Evolutionary conservation across 2,888 invertebrate species (phyloP), one percentile per base, ranked within the genome.

Genomic region (Graphium colonna): DNA sequence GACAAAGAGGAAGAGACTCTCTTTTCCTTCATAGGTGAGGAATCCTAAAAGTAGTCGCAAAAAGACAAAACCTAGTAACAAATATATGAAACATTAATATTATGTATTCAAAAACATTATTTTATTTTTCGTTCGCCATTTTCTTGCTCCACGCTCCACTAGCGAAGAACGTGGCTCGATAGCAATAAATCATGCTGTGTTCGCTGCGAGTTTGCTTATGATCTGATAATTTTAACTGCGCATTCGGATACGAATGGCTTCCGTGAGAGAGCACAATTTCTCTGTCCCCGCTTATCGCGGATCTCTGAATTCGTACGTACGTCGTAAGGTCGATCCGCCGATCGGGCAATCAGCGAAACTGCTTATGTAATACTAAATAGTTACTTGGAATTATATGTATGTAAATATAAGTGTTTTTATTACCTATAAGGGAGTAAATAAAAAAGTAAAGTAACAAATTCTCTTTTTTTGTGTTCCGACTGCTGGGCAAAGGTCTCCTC

Each of bases 201-300:
- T 58, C 52, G 48, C 31, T 56, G 55, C 59, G 13, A 12, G 21
- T 67, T 63, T 52, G 57, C 47, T 63, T 66, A 56, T 65, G 66
- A 79, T 79, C 73, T 62, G 77, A 77, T 78, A 69, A 67, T 68
- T 63, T 64, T 71, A 62, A 61, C 62, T 57, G 55, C 57, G 28
- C 26, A 57, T 57, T 49, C 46, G 53, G 59, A 55, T 62, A 49
- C 55, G 50, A 56, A 56, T 48, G 59, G 60, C 52, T 77, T 77
- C 68, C 84, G 83, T 85, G 83, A 71, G 71, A 56, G 52, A 65
- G 49, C 59, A 63, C 78, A 68, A 79, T 83, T 77, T 62, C 52
- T 74, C 63, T 66, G 64, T 67, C 57, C 28, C 13, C 31, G 58
- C 60, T 75, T 81, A 82, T 81, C 81, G 66, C 45, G 31, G 56